Base-by-base conservation (phyloP, 2,888 invertebrate genomes). In the Venusia cambrica region DNA sequence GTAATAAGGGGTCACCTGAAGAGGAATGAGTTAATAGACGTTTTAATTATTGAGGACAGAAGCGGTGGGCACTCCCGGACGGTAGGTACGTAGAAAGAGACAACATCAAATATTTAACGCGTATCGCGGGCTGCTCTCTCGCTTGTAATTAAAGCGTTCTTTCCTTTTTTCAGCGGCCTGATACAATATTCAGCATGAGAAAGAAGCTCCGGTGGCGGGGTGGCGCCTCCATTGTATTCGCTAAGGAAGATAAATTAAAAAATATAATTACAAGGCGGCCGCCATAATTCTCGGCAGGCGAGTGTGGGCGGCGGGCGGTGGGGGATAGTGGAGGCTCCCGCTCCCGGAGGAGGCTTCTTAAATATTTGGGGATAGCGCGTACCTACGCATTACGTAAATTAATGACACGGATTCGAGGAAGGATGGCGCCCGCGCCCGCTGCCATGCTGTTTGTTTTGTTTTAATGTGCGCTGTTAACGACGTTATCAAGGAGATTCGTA, bases 221-320 rank as follows among this genome's bases (percentile, higher is more conserved):
- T 81, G 87, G 87, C 84, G 84, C 87, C 87, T 84, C 85, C 85
- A 87, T 87, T 88, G 87, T 88, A 84, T 81, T 85, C 88, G 87
- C 88, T 89, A 90, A 90, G 89, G 89, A 90, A 90, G 90, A 90
- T 90, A 90, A 90, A 90, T 90, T 90, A 90, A 90, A 90, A 90
- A 90, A 90, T 90, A 89, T 90, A 90, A 90, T 90, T 90, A 90
- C 89, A 88, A 87, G 87, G 88, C 88, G 88, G 87, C 88, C 88
- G 89, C 89, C 89, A 89, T 88, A 88, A 88, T 87, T 88, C 88
- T 88, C 84, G 78, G 74, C 83, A 66, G 83, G 84, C 73, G 84
- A 74, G 69, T 51, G 72, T 58, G 67, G 72, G 73, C 57, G 69
- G 65, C 61, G 57, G 67, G 68, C 44, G 67, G 61, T n/a, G 57